Conservation (phyloP, 2,888 invertebrate species). For the Caenorhabditis japonica region DNA sequence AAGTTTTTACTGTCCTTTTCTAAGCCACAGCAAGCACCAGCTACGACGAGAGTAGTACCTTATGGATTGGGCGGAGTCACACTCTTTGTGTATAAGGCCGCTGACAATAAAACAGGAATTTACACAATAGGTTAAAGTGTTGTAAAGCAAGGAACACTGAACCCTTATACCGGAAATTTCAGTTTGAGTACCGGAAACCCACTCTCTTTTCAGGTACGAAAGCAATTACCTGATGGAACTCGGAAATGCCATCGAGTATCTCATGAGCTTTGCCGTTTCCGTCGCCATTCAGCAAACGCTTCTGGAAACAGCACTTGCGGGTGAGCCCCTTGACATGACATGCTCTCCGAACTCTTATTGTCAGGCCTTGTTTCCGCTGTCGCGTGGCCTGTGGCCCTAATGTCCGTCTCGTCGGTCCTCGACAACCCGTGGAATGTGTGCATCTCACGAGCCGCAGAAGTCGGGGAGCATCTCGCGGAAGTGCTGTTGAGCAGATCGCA, state of each 20-base stretch:
- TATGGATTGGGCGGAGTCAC: too few species aligned
- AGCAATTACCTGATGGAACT: constrained; percentile 68
- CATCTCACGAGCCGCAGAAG: constrained; percentile 81
- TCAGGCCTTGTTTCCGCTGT: constrained; percentile 82
- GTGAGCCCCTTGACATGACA: constrained; percentile 75
- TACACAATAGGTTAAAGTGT: too few species aligned
- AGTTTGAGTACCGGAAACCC: too few species aligned
- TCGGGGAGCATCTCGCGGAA: constrained; percentile 82
- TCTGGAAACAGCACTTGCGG: constrained; percentile 82
- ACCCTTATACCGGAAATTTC: too few species aligned
- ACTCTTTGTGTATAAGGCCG: too few species aligned
- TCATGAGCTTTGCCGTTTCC: constrained; percentile 81
- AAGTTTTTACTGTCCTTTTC: too few species aligned
- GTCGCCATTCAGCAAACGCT: constrained; percentile 82
- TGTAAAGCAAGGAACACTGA: too few species aligned
- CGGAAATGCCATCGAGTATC: constrained; percentile 81
- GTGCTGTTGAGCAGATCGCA: constrained; percentile 82
- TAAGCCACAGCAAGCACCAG: too few species aligned
- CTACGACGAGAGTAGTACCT: too few species aligned
- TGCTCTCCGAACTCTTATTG: constrained; percentile 48
- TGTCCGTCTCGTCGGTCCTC: constrained; percentile 81
- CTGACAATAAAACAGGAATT: too few species aligned
- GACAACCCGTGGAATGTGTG: constrained; percentile 85
- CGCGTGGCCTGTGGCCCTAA: constrained; percentile 82
- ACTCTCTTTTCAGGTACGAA: constrained; percentile 52